A percentile compares a stretch with the other conserved stretches of the same genome.
These are phyloP conservation scores for Nyctalus aviator DNA, from an alignment of 2,797 vertebrate genomes.

Conservation along the genomic window DNA sequence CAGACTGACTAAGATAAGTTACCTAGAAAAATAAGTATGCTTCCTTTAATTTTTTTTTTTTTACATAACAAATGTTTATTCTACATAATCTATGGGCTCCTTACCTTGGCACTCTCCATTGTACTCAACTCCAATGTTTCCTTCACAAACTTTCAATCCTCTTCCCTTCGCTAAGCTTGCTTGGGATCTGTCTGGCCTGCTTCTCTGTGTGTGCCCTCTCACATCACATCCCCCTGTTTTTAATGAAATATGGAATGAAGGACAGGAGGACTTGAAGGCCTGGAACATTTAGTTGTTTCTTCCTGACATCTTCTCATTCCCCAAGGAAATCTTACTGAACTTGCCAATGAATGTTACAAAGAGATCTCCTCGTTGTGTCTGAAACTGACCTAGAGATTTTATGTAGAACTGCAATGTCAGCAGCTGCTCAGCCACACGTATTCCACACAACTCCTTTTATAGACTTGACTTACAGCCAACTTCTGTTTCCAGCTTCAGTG, in stretches of 20 bases:
- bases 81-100: constrained; percentile 13
- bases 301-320: constrained; percentile 51
- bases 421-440: constrained; percentile 60
- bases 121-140: not conserved
- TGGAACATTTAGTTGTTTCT: constrained; percentile 46
- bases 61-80: not conserved
- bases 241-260: constrained; percentile 44
- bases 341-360: constrained; percentile 60
- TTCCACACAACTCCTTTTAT: constrained; percentile 68
- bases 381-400: constrained; percentile 73
- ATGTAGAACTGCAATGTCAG: constrained; percentile 70
- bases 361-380: constrained; percentile 59
- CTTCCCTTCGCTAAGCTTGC: not conserved
- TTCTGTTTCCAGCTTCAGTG: constrained; percentile 71
- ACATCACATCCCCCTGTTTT: constrained; percentile 9
- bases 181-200: not conserved
- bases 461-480: constrained; percentile 74
- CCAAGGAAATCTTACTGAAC: constrained; percentile 45
- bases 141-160: not conserved
- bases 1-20: not conserved
- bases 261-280: not conserved
- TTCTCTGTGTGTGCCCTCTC: not conserved
- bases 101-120: not conserved
- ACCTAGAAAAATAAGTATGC: not conserved
- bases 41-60: not conserved